Evolutionary conservation across 2,888 invertebrate species (phyloP), one percentile per base, ranked within the genome.

Genomic region (Napeogenes inachia): DNA sequence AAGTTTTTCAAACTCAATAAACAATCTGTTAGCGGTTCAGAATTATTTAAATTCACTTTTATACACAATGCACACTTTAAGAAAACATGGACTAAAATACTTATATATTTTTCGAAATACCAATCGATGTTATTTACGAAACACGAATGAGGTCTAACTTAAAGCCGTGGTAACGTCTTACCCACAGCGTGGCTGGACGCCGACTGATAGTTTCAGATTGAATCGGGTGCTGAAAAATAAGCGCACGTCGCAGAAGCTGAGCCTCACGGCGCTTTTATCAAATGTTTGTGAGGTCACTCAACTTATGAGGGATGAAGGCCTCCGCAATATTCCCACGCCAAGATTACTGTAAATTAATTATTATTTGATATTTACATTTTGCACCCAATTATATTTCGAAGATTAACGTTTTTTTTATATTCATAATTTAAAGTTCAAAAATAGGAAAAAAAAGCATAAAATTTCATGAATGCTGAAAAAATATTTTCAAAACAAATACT

Each of bases 81-180:
- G 30, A 46, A 50, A 54, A 59, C 58, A 46, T n/a, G 6, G 10
- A 45, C 35, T 61, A 45, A 46, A 56, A 58, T 64, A 60, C 56
- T 62, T 59, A 65, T 63, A 71, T 69, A 53, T 68, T 66, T 73
- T 73, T 70, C 71, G 68, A 66, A 70, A 68, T 59, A 60, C 30
- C 64, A 70, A 68, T 84, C 87, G 88, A 88, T 83, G 82, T 88
- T 84, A 76, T 85, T 85, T 84, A 87, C 88, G 88, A 81, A 81
- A 64, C 74, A 71, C 69, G 60, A 61, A 68, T 70, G 69, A 61
- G 67, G 64, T 59, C 65, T 54, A 56, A 62, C 62, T 62, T 38
- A 45, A 56, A 61, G 60, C 54, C 54, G 50, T 57, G 68, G 61
- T 45, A 56, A 73, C 83, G 75, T 78, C 72, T 69, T 56, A 46